Conservation (phyloP, 2,888 invertebrate species). For the Catocala nupta region DNA sequence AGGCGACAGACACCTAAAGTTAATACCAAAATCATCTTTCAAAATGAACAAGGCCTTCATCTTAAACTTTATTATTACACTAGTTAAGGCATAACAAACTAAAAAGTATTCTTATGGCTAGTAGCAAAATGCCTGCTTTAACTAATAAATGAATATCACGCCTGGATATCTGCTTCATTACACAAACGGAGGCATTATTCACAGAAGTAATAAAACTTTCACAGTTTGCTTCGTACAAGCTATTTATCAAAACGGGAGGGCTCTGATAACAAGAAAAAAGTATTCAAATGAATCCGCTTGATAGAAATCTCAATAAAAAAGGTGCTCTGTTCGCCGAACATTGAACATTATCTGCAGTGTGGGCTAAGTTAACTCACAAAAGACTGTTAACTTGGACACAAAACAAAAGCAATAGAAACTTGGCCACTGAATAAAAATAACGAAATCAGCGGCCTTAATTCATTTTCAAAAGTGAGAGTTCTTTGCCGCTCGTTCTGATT, state of each 20-base stretch:
- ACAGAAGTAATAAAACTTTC: conserved; percentile 47
- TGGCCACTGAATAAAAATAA: conserved; percentile 81
- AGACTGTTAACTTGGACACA: conserved; percentile 61
- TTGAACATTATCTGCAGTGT: conserved; percentile 69
- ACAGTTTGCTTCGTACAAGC: conserved; percentile 34
- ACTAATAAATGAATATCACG: no score
- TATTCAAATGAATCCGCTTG: conserved; percentile 78
- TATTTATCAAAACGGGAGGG: conserved; percentile 57
- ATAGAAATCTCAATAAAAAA: conserved; percentile 75
- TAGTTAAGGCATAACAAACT: no score
- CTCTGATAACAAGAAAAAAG: conserved; percentile 70
- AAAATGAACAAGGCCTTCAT: no score
- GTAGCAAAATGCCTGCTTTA: no score
- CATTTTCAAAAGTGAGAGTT: conserved; percentile 70
- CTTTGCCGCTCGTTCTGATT: conserved; percentile 34
- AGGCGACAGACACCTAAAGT: no score
- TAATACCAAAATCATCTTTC: no score
- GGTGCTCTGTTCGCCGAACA: conserved; percentile 63
- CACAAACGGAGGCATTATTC: conserved; percentile 34
- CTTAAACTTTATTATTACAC: no score
- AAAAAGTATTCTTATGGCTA: no score
- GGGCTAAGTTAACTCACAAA: conserved; percentile 62
- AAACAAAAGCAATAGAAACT: conserved; percentile 80
- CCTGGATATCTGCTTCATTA: conserved; percentile 29
- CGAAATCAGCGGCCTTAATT: conserved; percentile 75